Conservation (phyloP, 2,888 invertebrate species). For the Melipona beecheii region DNA sequence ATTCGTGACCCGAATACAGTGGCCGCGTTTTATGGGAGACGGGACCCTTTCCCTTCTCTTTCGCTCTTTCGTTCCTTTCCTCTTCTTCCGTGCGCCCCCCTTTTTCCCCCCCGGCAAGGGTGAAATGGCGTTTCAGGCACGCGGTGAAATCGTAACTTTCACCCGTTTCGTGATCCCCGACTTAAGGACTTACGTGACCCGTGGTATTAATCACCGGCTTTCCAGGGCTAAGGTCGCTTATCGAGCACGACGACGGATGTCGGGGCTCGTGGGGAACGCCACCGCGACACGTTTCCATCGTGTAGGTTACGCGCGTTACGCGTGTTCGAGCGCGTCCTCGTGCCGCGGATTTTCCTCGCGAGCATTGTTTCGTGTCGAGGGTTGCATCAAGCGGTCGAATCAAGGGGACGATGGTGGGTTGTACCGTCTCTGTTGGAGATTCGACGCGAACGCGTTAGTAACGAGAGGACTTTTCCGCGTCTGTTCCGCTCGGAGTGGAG, state of each 20-base stretch:
- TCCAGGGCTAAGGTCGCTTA: conserved; percentile 75
- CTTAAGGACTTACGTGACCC: conserved; percentile 69
- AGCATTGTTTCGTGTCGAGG: conserved; percentile 1
- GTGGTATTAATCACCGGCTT: conserved; percentile 72
- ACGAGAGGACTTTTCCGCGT: neutral
- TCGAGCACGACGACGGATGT: conserved; percentile 49
- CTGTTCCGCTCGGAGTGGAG: neutral
- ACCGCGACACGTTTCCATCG: conserved; percentile 5
- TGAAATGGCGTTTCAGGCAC: conserved; percentile 37
- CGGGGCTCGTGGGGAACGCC: conserved; percentile 11
- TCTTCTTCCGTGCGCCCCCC: no score
- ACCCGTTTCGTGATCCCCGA: conserved; percentile 58
- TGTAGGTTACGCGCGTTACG: conserved; percentile 4
- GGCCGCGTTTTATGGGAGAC: conserved; percentile 5
- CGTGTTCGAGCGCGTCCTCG: conserved; percentile 11
- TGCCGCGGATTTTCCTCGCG: neutral
- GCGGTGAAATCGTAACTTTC: conserved; percentile 55
- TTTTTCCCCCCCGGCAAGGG: neutral
- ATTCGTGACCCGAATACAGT: conserved; percentile 14
- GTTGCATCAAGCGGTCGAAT: neutral
- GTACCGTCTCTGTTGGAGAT: neutral
- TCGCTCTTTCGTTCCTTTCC: neutral
- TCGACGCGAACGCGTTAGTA: neutral
- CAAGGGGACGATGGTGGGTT: neutral
- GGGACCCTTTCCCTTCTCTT: neutral